A percentile compares a stretch with the other conserved stretches of the same genome.
phyloP scores from a whole-genome alignment of 2,797 vertebrate species.

The Anguilla megastoma region DNA sequence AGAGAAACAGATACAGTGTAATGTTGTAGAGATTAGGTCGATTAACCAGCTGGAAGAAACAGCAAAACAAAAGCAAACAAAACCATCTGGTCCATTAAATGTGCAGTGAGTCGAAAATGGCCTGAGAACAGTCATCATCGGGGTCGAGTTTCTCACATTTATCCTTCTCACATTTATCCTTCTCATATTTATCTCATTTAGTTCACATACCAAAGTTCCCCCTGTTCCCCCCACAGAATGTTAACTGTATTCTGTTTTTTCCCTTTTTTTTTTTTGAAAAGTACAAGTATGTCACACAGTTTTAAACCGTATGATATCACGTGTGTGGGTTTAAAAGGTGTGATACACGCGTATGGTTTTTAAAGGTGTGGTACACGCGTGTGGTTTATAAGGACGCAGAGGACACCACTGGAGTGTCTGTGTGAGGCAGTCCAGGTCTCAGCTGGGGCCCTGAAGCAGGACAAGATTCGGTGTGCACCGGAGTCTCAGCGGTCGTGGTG shows the following conservation, averaged over 20 bases:
- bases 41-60: conserved; percentile 35
- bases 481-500: conserved; percentile 6
- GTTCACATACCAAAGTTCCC: background rate
- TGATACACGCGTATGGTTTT: too few relatives aligned
- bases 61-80: conserved; percentile 47
- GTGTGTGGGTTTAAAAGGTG: background rate
- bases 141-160: conserved; percentile 29
- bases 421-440: conserved; percentile 7
- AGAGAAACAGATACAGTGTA: background rate
- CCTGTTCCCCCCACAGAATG: background rate
- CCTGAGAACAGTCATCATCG: conserved; percentile 43
- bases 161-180: too few relatives aligned
- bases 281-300: background rate
- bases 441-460: conserved; percentile 18
- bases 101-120: conserved; percentile 16
- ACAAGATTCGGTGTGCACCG: background rate
- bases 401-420: conserved; percentile 4
- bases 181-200: background rate
- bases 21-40: conserved; percentile 10
- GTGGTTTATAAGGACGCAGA: conserved; percentile 27
- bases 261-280: background rate
- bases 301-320: background rate
- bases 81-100: conserved; percentile 44
- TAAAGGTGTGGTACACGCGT: background rate
- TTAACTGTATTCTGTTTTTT: background rate